A percentile compares a stretch with the other conserved stretches of the same genome.
phyloP scores from a whole-genome alignment of 1,140 invertebrate species.

The Pentalonia nigronervosa region DNA sequence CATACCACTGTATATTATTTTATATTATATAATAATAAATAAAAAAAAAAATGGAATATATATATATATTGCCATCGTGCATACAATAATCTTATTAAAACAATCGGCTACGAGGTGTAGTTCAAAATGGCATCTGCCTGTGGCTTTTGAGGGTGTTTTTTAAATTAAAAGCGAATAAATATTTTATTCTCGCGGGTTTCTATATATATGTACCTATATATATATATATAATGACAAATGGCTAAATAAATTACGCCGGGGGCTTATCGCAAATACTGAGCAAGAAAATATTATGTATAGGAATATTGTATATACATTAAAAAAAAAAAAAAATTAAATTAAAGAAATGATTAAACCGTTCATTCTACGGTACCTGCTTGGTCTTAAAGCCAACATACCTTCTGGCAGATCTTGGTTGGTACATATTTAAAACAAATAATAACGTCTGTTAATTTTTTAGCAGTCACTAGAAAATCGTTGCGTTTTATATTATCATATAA shows the following conservation, averaged over 20 bases:
- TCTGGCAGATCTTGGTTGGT: conserved; percentile 54
- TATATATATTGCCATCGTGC: conserved; percentile 24
- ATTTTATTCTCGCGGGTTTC: conserved; percentile 44
- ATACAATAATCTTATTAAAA: conserved; percentile 33
- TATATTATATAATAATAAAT: background rate
- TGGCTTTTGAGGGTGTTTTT: conserved; percentile 40
- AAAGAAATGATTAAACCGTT: conserved; percentile 40
- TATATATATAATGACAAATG: conserved; percentile 24
- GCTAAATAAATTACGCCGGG: conserved; percentile 43
- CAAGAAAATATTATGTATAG: conserved; percentile 37
- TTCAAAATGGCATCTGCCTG: conserved; percentile 30
- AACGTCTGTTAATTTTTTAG: conserved; percentile 39
- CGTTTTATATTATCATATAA: background rate
- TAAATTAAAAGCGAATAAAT: conserved; percentile 50
- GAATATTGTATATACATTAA: conserved; percentile 8
- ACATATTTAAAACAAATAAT: conserved; percentile 56
- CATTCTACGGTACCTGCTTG: conserved; percentile 50
- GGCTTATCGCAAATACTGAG: conserved; percentile 33
- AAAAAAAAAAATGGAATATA: background rate
- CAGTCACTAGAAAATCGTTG: background rate
- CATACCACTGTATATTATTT: background rate
- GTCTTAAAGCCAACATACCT: conserved; percentile 56
- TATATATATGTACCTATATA: background rate
- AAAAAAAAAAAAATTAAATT: background rate
- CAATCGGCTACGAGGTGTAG: conserved; percentile 39